Evolutionary conservation across 2,888 invertebrate genomes (phyloP).

Genomic region (Stenurella melanura): DNA sequence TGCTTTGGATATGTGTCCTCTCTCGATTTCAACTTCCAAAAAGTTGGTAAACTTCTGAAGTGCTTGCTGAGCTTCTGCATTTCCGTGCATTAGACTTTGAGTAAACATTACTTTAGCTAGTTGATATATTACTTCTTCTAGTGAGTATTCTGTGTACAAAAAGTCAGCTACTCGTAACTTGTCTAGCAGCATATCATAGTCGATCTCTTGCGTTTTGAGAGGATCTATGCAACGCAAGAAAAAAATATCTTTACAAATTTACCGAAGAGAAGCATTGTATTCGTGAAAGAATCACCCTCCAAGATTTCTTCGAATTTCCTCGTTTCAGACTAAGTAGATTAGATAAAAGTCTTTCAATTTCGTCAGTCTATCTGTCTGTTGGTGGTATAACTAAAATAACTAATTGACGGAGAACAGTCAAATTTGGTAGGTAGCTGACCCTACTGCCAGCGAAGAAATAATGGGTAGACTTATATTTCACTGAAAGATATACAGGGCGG

Average conservation of each 20-base stretch:
- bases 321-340: too few species aligned
- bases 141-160: slow-evolving; percentile 83
- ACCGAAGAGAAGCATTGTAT: too few species aligned
- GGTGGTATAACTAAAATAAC: too few species aligned
- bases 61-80: slow-evolving; percentile 82
- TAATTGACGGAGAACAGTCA: too few species aligned
- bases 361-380: too few species aligned
- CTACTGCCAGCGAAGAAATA: too few species aligned
- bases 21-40: slow-evolving; percentile 83
- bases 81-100: slow-evolving; percentile 82
- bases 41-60: slow-evolving; percentile 85
- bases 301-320: too few species aligned
- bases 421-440: too few species aligned
- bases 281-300: too few species aligned
- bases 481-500: too few species aligned
- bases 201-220: slow-evolving; percentile 64
- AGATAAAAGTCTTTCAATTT: too few species aligned
- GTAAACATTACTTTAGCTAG: slow-evolving; percentile 89
- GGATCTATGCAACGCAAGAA: background rate
- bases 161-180: slow-evolving; percentile 82
- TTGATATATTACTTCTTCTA: slow-evolving; percentile 88
- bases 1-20: slow-evolving; percentile 83
- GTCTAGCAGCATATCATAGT: slow-evolving; percentile 83
- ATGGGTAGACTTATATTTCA: too few species aligned
- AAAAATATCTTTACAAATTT: background rate